Evolutionary conservation across 2,888 invertebrate species (phyloP).

Genomic region (Trissonchulus sp.): DNA sequence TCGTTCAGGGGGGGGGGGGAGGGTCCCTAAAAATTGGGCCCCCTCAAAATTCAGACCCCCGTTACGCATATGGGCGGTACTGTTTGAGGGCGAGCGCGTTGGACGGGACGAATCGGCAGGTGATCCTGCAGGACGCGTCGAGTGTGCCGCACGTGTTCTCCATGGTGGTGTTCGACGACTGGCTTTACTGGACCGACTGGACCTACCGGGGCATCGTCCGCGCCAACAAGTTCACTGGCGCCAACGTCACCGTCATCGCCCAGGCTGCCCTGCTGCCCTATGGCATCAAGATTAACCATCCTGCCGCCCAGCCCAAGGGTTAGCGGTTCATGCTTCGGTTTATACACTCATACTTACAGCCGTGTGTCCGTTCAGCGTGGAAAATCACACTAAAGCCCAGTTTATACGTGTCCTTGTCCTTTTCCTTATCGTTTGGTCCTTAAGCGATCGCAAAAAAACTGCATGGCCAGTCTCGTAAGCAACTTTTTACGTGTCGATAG

Average conservation of each 20-base stretch:
- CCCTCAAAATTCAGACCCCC: too few relatives aligned
- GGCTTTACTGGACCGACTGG: conserved; percentile 93
- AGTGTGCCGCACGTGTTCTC: conserved; percentile 91
- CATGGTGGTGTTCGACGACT: conserved; percentile 82
- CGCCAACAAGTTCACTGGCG: conserved; percentile 74
- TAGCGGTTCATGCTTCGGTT: conserved; percentile 34
- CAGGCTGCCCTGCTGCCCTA: conserved; percentile 88
- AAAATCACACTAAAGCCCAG: too few relatives aligned
- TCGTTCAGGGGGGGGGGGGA: too few relatives aligned
- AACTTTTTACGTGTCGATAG: too few relatives aligned
- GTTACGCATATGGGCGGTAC: too few relatives aligned
- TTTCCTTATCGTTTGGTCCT: too few relatives aligned
- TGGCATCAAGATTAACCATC: conserved; percentile 88
- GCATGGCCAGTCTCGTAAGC: too few relatives aligned
- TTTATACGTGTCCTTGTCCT: too few relatives aligned
- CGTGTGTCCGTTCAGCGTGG: background rate
- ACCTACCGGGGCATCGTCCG: conserved; percentile 54
- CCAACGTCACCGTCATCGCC: conserved; percentile 85
- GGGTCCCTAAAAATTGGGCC: too few relatives aligned
- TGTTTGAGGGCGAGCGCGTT: background rate
- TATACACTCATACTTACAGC: too few relatives aligned
- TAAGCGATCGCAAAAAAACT: too few relatives aligned
- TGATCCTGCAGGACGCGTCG: conserved; percentile 43
- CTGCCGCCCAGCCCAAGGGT: conserved; percentile 72
- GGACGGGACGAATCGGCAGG: conserved; percentile 42